Evolutionary conservation across 2,888 invertebrate genomes (phyloP).

Genomic region (Thumatha senex): DNA sequence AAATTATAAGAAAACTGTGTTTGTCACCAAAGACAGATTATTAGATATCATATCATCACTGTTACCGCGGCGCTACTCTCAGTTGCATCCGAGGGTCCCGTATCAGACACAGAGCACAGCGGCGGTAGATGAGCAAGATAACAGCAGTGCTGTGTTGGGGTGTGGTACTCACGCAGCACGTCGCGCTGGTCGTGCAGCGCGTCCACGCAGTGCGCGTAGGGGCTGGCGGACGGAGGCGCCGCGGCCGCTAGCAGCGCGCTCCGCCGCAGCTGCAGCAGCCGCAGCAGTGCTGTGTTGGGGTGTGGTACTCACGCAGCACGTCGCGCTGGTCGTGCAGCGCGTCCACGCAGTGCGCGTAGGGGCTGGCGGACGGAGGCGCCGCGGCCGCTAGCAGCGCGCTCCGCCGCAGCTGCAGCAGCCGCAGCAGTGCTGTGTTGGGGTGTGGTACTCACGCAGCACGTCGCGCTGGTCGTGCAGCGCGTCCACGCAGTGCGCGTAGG

Average conservation of each 20-base stretch:
- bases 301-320: constrained; percentile 32
- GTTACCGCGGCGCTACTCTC: too few species aligned
- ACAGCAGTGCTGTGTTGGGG: too few species aligned
- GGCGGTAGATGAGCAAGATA: too few species aligned
- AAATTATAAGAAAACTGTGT: too few species aligned
- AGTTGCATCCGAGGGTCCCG: too few species aligned
- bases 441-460: constrained; percentile 32
- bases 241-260: constrained; percentile 25
- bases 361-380: constrained; percentile 38
- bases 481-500: constrained; percentile 48
- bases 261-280: constrained; percentile 30
- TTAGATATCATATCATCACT: too few species aligned
- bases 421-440: too few species aligned
- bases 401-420: constrained; percentile 30
- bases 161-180: constrained; percentile 32
- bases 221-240: constrained; percentile 38
- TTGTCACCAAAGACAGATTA: too few species aligned
- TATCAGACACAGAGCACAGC: too few species aligned
- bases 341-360: constrained; percentile 48
- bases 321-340: constrained; percentile 52
- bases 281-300: too few species aligned
- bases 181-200: constrained; percentile 52
- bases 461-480: constrained; percentile 52
- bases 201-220: constrained; percentile 48
- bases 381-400: constrained; percentile 25